phyloP scores from a whole-genome alignment of 2,113 vertebrate genomes.

The Sapajus apella region DNA sequence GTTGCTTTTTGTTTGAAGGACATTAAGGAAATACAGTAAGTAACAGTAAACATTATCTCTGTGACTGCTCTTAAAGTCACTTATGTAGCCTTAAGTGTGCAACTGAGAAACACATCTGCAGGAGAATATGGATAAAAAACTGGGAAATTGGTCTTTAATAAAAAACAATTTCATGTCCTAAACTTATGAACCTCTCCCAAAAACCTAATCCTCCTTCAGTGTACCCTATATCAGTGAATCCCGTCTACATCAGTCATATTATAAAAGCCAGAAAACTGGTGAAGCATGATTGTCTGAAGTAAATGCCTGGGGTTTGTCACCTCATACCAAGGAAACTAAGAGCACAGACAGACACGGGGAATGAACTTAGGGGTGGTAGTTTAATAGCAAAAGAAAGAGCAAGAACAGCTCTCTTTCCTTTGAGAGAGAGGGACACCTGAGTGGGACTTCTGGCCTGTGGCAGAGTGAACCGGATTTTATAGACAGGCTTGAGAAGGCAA shows the following conservation, averaged over 20 bases:
- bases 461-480: too few relatives aligned
- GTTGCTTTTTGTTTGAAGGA: not conserved
- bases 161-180: not conserved
- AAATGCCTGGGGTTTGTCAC: too few relatives aligned
- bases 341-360: too few relatives aligned
- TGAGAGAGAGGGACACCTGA: too few relatives aligned
- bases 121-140: not conserved
- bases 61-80: not conserved
- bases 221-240: not conserved
- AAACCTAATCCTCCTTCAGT: not conserved
- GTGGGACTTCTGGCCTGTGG: too few relatives aligned
- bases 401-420: too few relatives aligned
- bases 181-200: not conserved
- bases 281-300: too few relatives aligned
- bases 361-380: too few relatives aligned
- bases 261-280: not conserved
- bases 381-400: too few relatives aligned
- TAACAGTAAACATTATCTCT: not conserved
- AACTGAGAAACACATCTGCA: not conserved
- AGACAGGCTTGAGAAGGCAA: too few relatives aligned
- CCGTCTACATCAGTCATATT: not conserved
- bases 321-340: too few relatives aligned
- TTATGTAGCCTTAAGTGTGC: not conserved
- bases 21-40: too few relatives aligned
- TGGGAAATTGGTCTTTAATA: not conserved